Evolutionary conservation across 2,888 invertebrate genomes (phyloP).

Genomic region (Coenonympha arcania): DNA sequence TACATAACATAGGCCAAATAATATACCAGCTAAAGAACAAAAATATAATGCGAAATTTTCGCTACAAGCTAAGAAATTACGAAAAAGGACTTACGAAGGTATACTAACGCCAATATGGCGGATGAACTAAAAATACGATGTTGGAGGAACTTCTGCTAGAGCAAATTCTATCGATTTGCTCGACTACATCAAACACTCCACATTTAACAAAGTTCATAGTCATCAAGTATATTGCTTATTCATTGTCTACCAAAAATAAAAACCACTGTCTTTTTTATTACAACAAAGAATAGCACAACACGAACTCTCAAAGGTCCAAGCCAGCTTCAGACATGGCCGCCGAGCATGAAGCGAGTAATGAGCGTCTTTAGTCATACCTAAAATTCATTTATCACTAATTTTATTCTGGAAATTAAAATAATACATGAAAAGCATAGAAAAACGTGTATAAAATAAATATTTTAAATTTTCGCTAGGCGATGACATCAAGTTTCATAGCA

Average conservation of each 20-base stretch:
- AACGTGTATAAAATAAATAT: slow-evolving; percentile 53
- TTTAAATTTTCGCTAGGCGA: slow-evolving; percentile 53
- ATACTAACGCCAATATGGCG: slow-evolving; percentile 81
- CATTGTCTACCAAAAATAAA: slow-evolving; percentile 55
- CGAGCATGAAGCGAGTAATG: slow-evolving; percentile 57
- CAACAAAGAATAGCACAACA: slow-evolving; percentile 71
- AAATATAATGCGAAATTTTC: slow-evolving; percentile 53
- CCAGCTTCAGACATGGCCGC: slow-evolving; percentile 75
- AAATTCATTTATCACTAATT: slow-evolving; percentile 48
- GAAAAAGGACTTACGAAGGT: slow-evolving; percentile 73
- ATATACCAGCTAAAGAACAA: slow-evolving; percentile 61
- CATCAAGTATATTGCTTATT: slow-evolving; percentile 49
- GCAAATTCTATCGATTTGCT: slow-evolving; percentile 61
- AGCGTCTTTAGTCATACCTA: slow-evolving; percentile 60
- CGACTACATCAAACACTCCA: slow-evolving; percentile 60
- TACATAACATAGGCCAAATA: slow-evolving; percentile 64
- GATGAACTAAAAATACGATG: slow-evolving; percentile 77
- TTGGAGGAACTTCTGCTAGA: slow-evolving; percentile 64
- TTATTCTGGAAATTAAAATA: slow-evolving; percentile 63
- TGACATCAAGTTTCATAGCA: slow-evolving; percentile 55
- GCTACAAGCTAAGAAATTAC: slow-evolving; percentile 61
- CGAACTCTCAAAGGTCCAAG: slow-evolving; percentile 68
- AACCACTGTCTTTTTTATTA: slow-evolving; percentile 62
- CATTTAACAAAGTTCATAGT: slow-evolving; percentile 56
- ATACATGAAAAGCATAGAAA: slow-evolving; percentile 53